Evolutionary conservation across 2,113 vertebrate genomes (phyloP).

Genomic region (Urocynchramus pylzowi): DNA sequence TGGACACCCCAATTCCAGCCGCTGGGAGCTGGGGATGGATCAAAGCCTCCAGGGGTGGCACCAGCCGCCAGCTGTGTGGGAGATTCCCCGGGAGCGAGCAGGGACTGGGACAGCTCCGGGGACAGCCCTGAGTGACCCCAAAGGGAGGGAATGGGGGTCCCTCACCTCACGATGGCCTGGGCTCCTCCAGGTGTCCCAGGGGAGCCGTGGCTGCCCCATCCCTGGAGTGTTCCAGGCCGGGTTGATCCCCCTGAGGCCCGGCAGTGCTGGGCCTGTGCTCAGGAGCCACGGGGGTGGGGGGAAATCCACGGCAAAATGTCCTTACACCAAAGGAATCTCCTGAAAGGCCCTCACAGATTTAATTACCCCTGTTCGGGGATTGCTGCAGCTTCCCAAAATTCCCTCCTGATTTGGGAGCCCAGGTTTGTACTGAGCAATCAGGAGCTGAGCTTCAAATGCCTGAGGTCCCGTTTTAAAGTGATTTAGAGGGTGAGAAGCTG

Average conservation of each 20-base stretch:
- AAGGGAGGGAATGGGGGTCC: background rate
- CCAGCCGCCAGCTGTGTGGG: fast-evolving
- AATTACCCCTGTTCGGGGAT: too few relatives aligned
- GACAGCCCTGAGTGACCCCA: background rate
- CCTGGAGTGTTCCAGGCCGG: background rate
- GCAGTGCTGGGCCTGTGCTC: background rate
- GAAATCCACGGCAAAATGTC: background rate
- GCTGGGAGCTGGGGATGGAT: background rate
- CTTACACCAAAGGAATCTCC: background rate
- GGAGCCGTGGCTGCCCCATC: background rate
- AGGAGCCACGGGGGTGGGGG: background rate
- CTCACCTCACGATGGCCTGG: background rate
- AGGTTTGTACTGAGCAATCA: fast-evolving
- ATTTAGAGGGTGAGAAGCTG: background rate
- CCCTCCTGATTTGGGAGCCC: fast-evolving
- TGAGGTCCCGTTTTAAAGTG: background rate
- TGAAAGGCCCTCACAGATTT: background rate
- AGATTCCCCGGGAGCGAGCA: fast-evolving
- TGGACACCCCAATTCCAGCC: fast-evolving
- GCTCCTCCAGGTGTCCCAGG: background rate
- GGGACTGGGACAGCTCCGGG: background rate
- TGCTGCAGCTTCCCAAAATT: background rate
- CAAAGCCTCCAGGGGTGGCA: background rate
- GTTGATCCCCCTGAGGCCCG: fast-evolving
- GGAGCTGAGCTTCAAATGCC: background rate